Conservation (phyloP, 2,113 vertebrate species). For the Lates calcarifer region DNA sequence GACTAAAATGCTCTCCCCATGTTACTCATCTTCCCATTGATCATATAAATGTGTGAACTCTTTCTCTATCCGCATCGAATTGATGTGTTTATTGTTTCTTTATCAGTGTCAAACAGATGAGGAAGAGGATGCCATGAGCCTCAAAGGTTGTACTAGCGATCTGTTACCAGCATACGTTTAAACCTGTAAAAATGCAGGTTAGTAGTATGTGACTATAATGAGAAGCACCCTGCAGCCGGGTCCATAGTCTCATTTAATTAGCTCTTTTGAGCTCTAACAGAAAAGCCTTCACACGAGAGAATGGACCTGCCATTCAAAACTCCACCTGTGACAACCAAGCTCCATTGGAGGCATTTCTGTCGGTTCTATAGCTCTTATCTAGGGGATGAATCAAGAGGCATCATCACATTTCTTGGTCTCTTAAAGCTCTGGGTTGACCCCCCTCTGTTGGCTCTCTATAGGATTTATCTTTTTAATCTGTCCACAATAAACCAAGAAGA, state of each 20-base stretch:
- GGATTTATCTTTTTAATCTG: slow-evolving; percentile 59
- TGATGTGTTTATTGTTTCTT: slow-evolving; percentile 62
- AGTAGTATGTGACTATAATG: slow-evolving; percentile 29
- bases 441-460: slow-evolving; percentile 5
- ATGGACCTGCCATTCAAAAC: slow-evolving; percentile 68
- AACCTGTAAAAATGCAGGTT: slow-evolving; percentile 34
- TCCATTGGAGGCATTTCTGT: slow-evolving; percentile 38
- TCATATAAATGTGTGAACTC: slow-evolving; percentile 67
- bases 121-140: slow-evolving; percentile 23
- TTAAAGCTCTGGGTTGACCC: slow-evolving; percentile 46
- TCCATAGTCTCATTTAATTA: slow-evolving; percentile 55
- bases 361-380: slow-evolving; percentile 62
- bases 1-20: slow-evolving; percentile 36
- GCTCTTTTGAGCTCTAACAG: slow-evolving; percentile 54
- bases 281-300: slow-evolving; percentile 59
- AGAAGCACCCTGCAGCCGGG: slow-evolving; percentile 38
- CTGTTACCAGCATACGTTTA: slow-evolving; percentile 22
- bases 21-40: slow-evolving; percentile 71
- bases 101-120: slow-evolving; percentile 55
- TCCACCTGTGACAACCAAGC: slow-evolving; percentile 56
- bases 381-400: slow-evolving; percentile 63
- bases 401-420: slow-evolving; percentile 67
- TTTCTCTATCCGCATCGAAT: slow-evolving; percentile 41
- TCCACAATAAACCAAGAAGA: slow-evolving; percentile 48
- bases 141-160: slow-evolving; percentile 7